phyloP scores from a whole-genome alignment of 2,113 vertebrate species.

The Alligator sinensis region DNA sequence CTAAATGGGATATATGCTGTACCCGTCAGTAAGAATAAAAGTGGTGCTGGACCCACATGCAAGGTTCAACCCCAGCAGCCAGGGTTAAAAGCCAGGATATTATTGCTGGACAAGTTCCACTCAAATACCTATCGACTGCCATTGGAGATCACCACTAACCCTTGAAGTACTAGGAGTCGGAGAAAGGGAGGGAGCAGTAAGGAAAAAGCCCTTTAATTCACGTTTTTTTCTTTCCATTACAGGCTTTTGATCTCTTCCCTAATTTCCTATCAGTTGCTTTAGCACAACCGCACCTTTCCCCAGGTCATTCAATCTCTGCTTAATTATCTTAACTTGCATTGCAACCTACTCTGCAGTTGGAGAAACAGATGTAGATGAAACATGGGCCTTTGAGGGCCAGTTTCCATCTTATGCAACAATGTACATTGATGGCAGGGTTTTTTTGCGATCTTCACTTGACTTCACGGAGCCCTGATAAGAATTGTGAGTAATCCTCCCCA shows the following conservation, averaged over 20 bases:
- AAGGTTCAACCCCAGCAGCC: too few species aligned
- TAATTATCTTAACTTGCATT: slow-evolving; percentile 20
- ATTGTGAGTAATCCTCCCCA: background rate
- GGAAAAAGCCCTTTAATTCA: background rate
- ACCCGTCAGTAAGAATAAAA: too few species aligned
- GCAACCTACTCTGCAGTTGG: slow-evolving; percentile 19
- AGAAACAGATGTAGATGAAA: background rate
- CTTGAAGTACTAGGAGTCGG: too few species aligned
- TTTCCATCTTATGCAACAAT: background rate
- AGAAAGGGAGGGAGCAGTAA: background rate
- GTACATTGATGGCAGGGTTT: background rate
- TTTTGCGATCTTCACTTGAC: background rate
- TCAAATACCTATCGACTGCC: background rate
- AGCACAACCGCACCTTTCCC: background rate
- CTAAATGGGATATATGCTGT: too few species aligned
- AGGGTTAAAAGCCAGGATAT: too few species aligned
- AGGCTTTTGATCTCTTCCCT: background rate
- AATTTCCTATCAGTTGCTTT: background rate
- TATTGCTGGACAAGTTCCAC: too few species aligned
- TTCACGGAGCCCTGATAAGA: slow-evolving; percentile 30
- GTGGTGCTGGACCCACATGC: too few species aligned
- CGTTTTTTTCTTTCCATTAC: too few species aligned
- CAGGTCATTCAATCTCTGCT: background rate
- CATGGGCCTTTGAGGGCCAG: slow-evolving; percentile 48
- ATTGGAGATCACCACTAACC: background rate